phyloP scores from a whole-genome alignment of 2,113 vertebrate species.

The Eurypyga helias region DNA sequence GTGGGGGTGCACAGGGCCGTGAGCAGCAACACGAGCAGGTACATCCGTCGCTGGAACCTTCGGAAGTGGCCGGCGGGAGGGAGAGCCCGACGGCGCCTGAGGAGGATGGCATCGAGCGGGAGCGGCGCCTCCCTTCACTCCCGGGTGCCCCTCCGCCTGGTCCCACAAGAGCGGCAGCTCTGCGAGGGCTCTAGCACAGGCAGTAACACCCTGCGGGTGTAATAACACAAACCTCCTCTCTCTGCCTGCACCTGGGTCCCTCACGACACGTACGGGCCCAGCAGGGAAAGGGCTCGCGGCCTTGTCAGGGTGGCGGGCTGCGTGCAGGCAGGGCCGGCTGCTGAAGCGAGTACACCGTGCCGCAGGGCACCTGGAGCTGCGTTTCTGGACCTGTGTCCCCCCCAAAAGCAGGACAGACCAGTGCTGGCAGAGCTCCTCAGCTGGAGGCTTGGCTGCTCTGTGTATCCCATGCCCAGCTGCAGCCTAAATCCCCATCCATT shows the following conservation, averaged over 20 bases:
- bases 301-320: not conserved
- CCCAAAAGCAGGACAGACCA: not conserved
- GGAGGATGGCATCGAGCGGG: too few species aligned
- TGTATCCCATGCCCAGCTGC: not conserved
- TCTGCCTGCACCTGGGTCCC: accelerated
- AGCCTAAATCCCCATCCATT: not conserved
- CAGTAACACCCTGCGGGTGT: accelerated
- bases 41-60: accelerated
- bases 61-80: accelerated
- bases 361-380: too few species aligned
- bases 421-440: not conserved
- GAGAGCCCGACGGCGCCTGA: not conserved
- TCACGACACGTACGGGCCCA: accelerated
- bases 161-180: not conserved
- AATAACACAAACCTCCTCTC: not conserved
- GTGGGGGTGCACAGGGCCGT: accelerated
- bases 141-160: accelerated
- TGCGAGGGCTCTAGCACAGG: not conserved
- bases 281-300: accelerated
- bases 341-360: accelerated
- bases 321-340: accelerated
- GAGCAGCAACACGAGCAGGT: accelerated
- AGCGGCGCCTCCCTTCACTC: not conserved
- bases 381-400: too few species aligned
- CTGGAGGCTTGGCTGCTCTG: too few species aligned